Conservation (phyloP, 2,113 vertebrate species). For the Elephas maximus region DNA sequence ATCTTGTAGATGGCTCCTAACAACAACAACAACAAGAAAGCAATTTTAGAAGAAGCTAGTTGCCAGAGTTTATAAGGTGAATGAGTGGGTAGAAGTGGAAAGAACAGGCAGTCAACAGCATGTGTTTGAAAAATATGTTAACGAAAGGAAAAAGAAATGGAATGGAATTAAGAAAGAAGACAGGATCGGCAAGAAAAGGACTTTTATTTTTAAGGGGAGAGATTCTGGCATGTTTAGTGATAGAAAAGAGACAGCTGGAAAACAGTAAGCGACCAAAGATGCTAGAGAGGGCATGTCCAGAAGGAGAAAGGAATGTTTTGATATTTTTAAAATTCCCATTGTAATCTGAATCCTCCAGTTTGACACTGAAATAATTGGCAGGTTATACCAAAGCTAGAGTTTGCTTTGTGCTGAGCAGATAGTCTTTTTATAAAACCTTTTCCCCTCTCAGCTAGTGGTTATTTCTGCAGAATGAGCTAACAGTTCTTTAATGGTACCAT, state of each 20-base stretch:
- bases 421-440: slow-evolving; percentile 13
- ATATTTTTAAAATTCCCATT: slow-evolving; percentile 36
- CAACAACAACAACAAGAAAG: background rate
- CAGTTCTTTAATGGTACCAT: slow-evolving; percentile 39
- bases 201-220: background rate
- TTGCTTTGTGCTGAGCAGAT: slow-evolving; percentile 39
- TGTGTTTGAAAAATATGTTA: background rate
- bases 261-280: background rate
- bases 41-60: background rate
- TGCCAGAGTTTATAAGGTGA: background rate
- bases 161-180: background rate
- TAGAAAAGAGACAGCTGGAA: slow-evolving; percentile 2
- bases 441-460: slow-evolving; percentile 5
- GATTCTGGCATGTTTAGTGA: background rate
- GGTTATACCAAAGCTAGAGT: slow-evolving; percentile 42
- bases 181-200: background rate
- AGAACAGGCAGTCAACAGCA: background rate
- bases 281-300: background rate
- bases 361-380: slow-evolving; percentile 55
- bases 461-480: slow-evolving; percentile 66
- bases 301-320: background rate
- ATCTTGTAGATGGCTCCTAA: background rate
- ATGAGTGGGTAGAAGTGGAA: background rate
- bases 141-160: slow-evolving; percentile 14
- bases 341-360: slow-evolving; percentile 43